Percentiles rank a stretch among this genome's conserved stretches.
phyloP scores from a whole-genome alignment of 2,888 invertebrate genomes.

The Pheosia gnoma region DNA sequence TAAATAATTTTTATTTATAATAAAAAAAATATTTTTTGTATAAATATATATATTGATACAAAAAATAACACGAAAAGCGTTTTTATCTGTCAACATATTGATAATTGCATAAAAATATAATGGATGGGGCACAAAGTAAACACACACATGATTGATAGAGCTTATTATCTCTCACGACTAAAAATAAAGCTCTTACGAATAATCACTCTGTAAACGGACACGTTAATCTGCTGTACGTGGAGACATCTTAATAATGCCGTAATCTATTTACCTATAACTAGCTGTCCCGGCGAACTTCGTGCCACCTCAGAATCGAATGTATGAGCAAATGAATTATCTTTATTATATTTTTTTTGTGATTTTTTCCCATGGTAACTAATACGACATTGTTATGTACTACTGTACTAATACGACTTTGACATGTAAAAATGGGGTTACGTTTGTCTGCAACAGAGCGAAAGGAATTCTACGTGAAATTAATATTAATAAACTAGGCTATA shows the following conservation, averaged over 20 bases:
- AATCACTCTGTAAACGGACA: not conserved
- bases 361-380: no score
- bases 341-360: no score
- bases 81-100: not conserved
- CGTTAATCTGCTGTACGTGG: not conserved
- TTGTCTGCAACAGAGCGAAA: conserved; percentile 4
- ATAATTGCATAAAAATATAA: not conserved
- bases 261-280: not conserved
- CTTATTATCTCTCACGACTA: not conserved
- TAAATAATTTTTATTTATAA: no score
- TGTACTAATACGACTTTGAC: no score
- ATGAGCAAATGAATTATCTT: no score
- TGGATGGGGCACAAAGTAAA: not conserved
- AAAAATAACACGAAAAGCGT: not conserved
- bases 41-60: not conserved
- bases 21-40: not conserved
- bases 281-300: no score
- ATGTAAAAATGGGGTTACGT: not conserved
- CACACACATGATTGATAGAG: not conserved
- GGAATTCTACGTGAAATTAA: no score
- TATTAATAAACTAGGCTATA: no score
- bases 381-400: no score
- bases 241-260: not conserved
- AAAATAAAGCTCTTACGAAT: conserved; percentile 1
- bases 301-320: no score